phyloP scores from a whole-genome alignment of 2,113 vertebrate genomes.

The Cavia aperea region DNA sequence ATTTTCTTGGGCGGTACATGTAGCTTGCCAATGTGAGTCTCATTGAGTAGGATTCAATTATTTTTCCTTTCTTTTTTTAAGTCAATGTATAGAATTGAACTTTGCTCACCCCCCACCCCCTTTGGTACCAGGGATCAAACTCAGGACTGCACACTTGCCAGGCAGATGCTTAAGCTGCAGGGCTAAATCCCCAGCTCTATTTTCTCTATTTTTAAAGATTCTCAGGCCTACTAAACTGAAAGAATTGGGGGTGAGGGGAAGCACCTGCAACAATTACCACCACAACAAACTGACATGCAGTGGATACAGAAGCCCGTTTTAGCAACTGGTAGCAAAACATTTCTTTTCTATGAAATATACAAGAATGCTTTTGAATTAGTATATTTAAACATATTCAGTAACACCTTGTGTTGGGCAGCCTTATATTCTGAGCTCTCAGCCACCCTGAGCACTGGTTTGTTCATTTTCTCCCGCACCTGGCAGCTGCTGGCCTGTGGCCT shows the following conservation, averaged over 20 bases:
- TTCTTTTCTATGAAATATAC: not conserved
- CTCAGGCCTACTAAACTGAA: not conserved
- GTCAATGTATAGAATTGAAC: not conserved
- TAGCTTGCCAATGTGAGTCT: not conserved
- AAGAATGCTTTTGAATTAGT: conserved; percentile 4
- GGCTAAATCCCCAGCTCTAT: not conserved
- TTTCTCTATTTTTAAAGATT: conserved; percentile 8
- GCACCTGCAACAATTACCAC: not conserved
- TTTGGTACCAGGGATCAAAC: no score
- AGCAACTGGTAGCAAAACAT: conserved; percentile 12
- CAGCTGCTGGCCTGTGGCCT: not conserved
- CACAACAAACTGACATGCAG: not conserved
- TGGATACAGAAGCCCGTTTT: conserved; percentile 18
- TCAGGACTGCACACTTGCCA: no score
- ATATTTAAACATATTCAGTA: not conserved
- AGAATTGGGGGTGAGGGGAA: not conserved
- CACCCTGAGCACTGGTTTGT: not conserved
- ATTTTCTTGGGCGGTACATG: not conserved
- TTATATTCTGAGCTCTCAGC: not conserved
- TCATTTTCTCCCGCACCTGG: not conserved
- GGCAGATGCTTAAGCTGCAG: no score
- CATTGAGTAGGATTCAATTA: not conserved
- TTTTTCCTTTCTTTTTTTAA: not conserved
- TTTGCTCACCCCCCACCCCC: not conserved
- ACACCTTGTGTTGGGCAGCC: not conserved